phyloP scores from a whole-genome alignment of 2,797 vertebrate species.

The Leucoraja ocellata region DNA sequence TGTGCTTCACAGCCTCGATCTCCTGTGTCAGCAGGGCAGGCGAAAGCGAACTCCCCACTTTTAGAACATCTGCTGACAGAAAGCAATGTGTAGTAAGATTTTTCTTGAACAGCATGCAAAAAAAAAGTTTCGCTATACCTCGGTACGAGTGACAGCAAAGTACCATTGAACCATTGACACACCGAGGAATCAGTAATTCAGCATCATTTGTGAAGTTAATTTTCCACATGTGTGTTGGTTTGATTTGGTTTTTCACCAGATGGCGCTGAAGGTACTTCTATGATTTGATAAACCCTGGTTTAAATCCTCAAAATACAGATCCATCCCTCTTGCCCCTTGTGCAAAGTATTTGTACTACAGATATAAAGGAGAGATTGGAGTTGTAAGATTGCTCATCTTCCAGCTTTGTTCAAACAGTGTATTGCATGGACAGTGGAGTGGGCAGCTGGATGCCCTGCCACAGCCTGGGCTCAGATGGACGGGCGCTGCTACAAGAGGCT shows the following conservation, averaged over 20 bases:
- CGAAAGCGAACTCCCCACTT: slow-evolving; percentile 64
- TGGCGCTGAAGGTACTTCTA: not conserved
- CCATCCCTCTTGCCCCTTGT: not conserved
- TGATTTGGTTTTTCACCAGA: not conserved
- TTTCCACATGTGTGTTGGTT: no score
- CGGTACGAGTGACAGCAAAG: no score
- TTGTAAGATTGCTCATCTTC: not conserved
- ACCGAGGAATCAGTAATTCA: not conserved
- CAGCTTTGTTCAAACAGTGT: not conserved
- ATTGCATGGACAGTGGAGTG: no score
- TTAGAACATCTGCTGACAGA: slow-evolving; percentile 69
- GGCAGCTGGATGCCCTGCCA: no score
- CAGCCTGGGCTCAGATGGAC: no score
- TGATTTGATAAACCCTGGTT: not conserved
- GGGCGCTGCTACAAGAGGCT: no score
- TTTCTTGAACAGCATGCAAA: slow-evolving; percentile 9
- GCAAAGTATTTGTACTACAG: not conserved
- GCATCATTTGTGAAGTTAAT: not conserved
- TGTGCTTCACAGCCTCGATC: slow-evolving; percentile 64
- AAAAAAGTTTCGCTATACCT: no score
- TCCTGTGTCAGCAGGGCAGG: slow-evolving; percentile 65
- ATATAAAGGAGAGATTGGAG: not conserved
- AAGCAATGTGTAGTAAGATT: not conserved
- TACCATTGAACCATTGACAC: no score
- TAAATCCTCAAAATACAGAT: not conserved